Evolutionary conservation across 2,888 invertebrate genomes (phyloP).

Genomic region (Leptopilina drosophilae): DNA sequence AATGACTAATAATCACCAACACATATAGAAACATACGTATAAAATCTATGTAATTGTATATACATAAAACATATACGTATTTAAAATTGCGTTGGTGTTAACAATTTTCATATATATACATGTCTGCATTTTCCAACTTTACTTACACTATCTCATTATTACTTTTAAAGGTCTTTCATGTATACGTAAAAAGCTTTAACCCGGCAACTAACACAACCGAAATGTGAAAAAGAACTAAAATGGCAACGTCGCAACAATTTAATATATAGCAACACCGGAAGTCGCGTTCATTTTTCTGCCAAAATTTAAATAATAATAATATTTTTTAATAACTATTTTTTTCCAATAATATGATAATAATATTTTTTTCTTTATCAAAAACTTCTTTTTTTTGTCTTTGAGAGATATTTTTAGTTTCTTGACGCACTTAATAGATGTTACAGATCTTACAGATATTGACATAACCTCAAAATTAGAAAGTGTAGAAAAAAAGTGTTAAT

Average conservation of each 20-base stretch:
- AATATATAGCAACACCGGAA: neutral
- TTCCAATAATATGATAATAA: neutral
- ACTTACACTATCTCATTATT: neutral
- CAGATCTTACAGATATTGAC: too few relatives aligned
- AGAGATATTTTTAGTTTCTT: too few relatives aligned
- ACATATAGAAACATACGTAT: neutral
- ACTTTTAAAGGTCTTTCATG: conserved; percentile 10
- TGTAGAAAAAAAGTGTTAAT: too few relatives aligned
- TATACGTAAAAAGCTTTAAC: neutral
- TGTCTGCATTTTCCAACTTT: neutral
- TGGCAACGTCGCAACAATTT: conserved; percentile 56
- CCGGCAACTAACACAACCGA: conserved; percentile 17
- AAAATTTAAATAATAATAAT: neutral
- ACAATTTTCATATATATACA: too few relatives aligned
- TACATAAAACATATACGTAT: neutral
- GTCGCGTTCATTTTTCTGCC: conserved; percentile 27
- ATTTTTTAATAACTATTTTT: neutral
- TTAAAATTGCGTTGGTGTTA: neutral
- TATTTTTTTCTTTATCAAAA: too few relatives aligned
- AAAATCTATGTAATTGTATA: too few relatives aligned
- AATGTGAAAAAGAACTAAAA: conserved; percentile 48
- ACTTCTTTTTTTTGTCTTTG: too few relatives aligned
- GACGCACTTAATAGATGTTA: too few relatives aligned
- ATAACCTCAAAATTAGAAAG: too few relatives aligned
- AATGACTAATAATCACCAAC: neutral